Evolutionary conservation across 2,113 vertebrate species (phyloP), one percentile per base, ranked within the genome.

Genomic region (Alouatta palliata): DNA sequence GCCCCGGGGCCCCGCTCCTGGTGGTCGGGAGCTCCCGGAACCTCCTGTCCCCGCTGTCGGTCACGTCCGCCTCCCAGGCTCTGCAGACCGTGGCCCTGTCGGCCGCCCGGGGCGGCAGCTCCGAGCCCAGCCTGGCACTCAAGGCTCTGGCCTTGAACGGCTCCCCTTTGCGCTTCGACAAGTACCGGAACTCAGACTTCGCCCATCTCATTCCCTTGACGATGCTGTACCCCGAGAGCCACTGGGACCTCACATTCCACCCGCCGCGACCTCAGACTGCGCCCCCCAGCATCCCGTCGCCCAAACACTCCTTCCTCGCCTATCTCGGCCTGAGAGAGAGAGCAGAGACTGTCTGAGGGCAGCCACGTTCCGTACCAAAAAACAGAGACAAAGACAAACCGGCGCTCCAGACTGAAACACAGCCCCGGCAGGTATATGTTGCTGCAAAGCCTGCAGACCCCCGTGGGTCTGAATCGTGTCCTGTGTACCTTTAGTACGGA

Each of bases 251-350:
- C 98, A 99, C 99, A 99, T 99, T 99, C 99, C 99, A 99, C 98
- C 98, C 99, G 91, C 98, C 99, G 97, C 98, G 98, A 98, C 99
- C 98, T 98, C 99, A 99, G 98, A 99, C 98, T 98, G 98, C 98
- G 52, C 98, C 98, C 0, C 98, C 98, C 98, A 99, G 96, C 98
- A 98, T 97, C 98, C 97, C 98, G 91, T 99, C 99, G 79, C 99
- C 99, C 94, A 99, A 99, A 99, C 99, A 99, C 99, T 99, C 99
- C 99, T 99, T 99, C 99, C 98, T 99, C 73, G 99, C 99, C 98
- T 99, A 99, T 98, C 99, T 99, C 97, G 99, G 99, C 99, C 99
- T 99, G 93, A 99, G 99, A 98, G 99, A 99, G 98, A 99, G 99
- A 99, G 99, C 99, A 98, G 99, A 99, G 98, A 99, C 99, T 98